Percentiles rank a stretch among this genome's conserved stretches.
These are phyloP conservation scores for Ranitomeya variabilis DNA, from an alignment of 2,113 vertebrate genomes.

Conservation along the genomic window DNA sequence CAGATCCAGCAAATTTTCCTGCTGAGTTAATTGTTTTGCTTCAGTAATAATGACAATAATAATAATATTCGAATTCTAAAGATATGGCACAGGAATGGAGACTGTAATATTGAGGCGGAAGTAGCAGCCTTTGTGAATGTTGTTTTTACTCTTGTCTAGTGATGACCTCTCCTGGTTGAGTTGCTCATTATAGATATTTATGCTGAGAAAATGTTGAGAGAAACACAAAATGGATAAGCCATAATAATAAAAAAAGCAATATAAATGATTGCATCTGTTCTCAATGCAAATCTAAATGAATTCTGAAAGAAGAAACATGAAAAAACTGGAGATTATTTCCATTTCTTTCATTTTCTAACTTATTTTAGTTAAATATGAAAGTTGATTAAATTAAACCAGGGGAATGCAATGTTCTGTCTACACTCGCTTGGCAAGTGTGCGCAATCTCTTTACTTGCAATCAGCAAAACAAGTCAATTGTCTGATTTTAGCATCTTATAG, in stretches of 20 bases:
- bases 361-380: background rate
- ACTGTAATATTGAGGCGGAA: slow-evolving; percentile 1
- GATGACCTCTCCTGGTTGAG: slow-evolving; percentile 58
- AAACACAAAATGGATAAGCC: background rate
- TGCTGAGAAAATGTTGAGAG: background rate
- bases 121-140: slow-evolving; percentile 7
- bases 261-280: no score
- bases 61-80: background rate
- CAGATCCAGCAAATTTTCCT: slow-evolving; percentile 25
- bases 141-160: slow-evolving; percentile 51
- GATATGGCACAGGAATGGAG: background rate
- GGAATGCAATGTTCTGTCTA: background rate
- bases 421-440: background rate
- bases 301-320: background rate
- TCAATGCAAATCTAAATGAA: no score
- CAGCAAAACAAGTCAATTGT: slow-evolving; percentile 1
- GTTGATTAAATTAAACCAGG: background rate
- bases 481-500: slow-evolving; percentile 5
- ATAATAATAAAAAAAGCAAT: background rate
- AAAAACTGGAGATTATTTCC: background rate
- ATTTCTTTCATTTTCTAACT: background rate
- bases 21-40: slow-evolving; percentile 21
- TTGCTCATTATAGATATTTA: slow-evolving; percentile 49
- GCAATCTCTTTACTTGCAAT: slow-evolving; percentile 14
- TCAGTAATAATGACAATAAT: slow-evolving; percentile 7